Conservation (phyloP, 2,888 invertebrate species). For the Acronicta leporina region DNA sequence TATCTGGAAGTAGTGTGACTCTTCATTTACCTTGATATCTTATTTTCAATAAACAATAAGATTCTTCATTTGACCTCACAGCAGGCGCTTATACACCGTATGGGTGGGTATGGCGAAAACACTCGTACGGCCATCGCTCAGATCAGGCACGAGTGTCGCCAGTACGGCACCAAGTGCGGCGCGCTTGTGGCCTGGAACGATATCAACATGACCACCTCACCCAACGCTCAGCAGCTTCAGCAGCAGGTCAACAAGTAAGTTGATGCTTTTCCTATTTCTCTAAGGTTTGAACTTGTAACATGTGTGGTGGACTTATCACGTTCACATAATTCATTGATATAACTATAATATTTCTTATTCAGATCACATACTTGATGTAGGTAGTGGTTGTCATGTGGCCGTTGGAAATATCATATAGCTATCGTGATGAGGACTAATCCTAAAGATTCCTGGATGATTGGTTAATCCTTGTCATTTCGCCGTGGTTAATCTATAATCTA, state of each 20-base stretch:
- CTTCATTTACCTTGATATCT: not conserved
- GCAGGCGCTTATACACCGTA: constrained; percentile 72
- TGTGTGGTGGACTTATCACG: not conserved
- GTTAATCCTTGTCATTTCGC: no score
- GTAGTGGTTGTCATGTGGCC: no score
- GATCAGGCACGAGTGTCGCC: constrained; percentile 59
- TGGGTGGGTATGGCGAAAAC: constrained; percentile 69
- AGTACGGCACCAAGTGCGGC: constrained; percentile 43
- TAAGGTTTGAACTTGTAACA: no score
- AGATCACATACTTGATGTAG: no score
- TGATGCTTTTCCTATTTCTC: not conserved
- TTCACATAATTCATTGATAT: not conserved
- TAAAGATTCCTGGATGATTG: no score
- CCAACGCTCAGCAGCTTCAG: constrained; percentile 61
- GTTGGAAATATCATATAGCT: no score
- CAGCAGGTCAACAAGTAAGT: constrained; percentile 71
- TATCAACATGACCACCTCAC: constrained; percentile 39
- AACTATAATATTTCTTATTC: not conserved
- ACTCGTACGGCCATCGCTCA: constrained; percentile 65
- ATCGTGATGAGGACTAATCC: no score
- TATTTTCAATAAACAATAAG: not conserved
- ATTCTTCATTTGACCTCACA: constrained; percentile 47
- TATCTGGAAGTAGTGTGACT: not conserved
- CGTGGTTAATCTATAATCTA: no score
- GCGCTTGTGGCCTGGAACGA: constrained; percentile 63